Evolutionary conservation across 2,797 vertebrate genomes (phyloP), one percentile per base, ranked within the genome.

Genomic region (Prunella strophiata): DNA sequence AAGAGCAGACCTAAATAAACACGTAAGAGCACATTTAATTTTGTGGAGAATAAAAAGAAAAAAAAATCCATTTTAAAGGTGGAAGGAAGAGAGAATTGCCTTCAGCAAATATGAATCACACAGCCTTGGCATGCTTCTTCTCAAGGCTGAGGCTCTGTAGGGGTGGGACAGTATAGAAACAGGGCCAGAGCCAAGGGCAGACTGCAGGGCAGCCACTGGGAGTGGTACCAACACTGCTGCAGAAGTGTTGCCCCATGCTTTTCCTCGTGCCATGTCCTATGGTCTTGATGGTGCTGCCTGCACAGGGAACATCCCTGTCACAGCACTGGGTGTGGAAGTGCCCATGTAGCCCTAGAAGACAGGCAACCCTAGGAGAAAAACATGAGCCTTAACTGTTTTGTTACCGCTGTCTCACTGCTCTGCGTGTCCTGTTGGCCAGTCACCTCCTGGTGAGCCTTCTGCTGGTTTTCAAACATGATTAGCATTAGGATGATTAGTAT

Each of bases 61-160:
- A 76, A 62, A 61, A 48, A 32, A 17, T 36, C 27, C 1, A 0
- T 83, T 93, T 88, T 85, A 80, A 87, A 91, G 52, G 47, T 63
- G 38, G 77, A 34, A 47, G 32, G 26, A 90, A 89, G 38, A 92
- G 73, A 42, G 25, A 77, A 61, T 85, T 71, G 8, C 50, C 43
- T 74, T 27, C 72, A 74, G 74, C 50, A 88, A 48, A 73, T 58
- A 61, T 21, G 91, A 89, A 85, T 94, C 61, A 65, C 50, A 25
- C 43, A 94, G 4, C 52, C 30, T 67, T 72, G 47, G 25, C 40
- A 42, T 27, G 38, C 22, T 47, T 16, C 23, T 90, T 87, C 34
- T 88, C 45, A 36, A 77, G 59, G 38, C 72, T 57, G 45, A 40
- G 38, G 78, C 48, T 21, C 23, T 68, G 29, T 51, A 54, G 42